Conservation (phyloP, 1,140 invertebrate genomes). For the Drosophila burlai region DNA sequence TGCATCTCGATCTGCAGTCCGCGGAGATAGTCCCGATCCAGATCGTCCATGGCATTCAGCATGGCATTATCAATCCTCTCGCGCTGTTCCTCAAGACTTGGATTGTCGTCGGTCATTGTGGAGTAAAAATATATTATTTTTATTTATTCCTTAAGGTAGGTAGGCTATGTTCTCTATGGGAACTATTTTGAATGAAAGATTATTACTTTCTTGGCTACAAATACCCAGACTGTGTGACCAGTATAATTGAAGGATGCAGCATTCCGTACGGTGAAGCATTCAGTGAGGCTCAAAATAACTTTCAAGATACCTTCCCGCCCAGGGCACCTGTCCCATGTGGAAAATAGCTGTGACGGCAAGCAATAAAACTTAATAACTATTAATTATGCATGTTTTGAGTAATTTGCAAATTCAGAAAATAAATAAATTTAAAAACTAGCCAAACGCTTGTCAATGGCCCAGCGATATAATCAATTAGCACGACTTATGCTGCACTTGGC, state of each 20-base stretch:
- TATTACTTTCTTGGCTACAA: not conserved
- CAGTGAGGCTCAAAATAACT: not conserved
- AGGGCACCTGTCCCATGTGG: not conserved
- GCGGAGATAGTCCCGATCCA: slow-evolving; percentile 91
- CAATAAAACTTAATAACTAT: slow-evolving; percentile 69
- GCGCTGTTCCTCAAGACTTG: slow-evolving; percentile 91
- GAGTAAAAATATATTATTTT: not conserved
- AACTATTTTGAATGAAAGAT: not conserved
- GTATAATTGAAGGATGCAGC: not conserved
- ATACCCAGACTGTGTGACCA: not conserved
- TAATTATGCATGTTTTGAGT: slow-evolving; percentile 80
- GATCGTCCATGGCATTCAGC: slow-evolving; percentile 90
- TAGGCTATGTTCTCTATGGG: not conserved
- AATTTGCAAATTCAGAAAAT: slow-evolving; percentile 57
- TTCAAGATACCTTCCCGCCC: slow-evolving; percentile 1
- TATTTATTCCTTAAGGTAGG: not conserved
- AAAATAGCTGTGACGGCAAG: slow-evolving; percentile 4
- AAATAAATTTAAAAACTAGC: slow-evolving; percentile 36
- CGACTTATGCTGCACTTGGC: slow-evolving; percentile 80
- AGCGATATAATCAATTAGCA: slow-evolving; percentile 80
- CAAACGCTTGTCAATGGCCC: slow-evolving; percentile 69
- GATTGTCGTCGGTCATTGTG: slow-evolving; percentile 34
- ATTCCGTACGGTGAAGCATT: not conserved
- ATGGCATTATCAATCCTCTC: slow-evolving; percentile 92
- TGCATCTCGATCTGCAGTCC: slow-evolving; percentile 96